Percentiles rank a stretch among this genome's conserved stretches.
Conservation (phyloP, 2,888 invertebrate species). For the Eupsilia transversa region DNA sequence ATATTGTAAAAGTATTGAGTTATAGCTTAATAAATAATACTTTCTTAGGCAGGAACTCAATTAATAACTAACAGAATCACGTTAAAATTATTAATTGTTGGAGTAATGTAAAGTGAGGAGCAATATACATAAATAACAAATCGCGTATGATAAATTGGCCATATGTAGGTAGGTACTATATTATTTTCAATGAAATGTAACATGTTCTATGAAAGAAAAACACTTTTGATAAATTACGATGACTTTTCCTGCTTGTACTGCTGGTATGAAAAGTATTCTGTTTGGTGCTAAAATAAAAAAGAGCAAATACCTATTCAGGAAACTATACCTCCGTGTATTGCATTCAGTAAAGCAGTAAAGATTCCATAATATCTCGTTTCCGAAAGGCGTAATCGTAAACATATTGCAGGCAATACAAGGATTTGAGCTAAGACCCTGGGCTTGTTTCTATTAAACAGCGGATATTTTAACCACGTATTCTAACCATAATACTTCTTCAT, state of each 20-base stretch:
- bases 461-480: no score
- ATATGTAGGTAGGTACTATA: not conserved
- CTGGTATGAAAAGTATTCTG: not conserved
- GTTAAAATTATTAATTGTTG: slow-evolving; percentile 16
- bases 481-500: no score
- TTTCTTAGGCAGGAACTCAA: not conserved
- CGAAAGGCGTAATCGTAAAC: not conserved
- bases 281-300: not conserved
- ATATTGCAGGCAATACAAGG: not conserved
- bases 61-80: slow-evolving; percentile 1
- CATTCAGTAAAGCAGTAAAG: not conserved
- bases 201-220: slow-evolving; percentile 1
- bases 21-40: slow-evolving; percentile 18
- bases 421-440: not conserved
- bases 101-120: slow-evolving; percentile 15
- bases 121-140: slow-evolving; percentile 32
- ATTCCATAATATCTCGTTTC: not conserved
- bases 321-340: not conserved
- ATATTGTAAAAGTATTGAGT: not conserved
- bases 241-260: not conserved
- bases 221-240: not conserved
- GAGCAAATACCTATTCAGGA: not conserved
- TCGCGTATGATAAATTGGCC: slow-evolving; percentile 14
- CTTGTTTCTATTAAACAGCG: not conserved
- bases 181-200: not conserved